A percentile compares a stretch with the other conserved stretches of the same genome.
Conservation (phyloP, 2,888 invertebrate species). For the Agrotis clavis region DNA sequence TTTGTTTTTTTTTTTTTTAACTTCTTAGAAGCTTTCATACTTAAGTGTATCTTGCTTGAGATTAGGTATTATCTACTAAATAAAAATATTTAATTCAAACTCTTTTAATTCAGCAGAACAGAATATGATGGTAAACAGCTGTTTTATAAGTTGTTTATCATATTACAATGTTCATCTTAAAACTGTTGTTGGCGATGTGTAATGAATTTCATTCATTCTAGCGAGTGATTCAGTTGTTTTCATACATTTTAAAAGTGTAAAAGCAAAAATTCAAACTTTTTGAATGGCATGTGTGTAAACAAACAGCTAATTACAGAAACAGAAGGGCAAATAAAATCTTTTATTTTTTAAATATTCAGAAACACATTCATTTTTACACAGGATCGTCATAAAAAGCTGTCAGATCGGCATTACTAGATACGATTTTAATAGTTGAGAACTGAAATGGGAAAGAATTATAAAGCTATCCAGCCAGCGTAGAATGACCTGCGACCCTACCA, state of each 20-base stretch:
- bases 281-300: slow-evolving; percentile 41
- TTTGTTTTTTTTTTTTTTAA: too few relatives aligned
- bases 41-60: too few relatives aligned
- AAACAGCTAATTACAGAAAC: slow-evolving; percentile 18
- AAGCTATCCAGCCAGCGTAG: too few relatives aligned
- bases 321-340: slow-evolving; percentile 13
- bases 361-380: background rate
- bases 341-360: slow-evolving; percentile 12
- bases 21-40: too few relatives aligned
- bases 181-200: background rate
- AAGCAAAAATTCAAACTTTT: slow-evolving; percentile 17
- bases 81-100: too few relatives aligned
- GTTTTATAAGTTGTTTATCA: background rate
- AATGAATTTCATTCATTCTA: slow-evolving; percentile 8
- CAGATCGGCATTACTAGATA: too few relatives aligned
- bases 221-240: slow-evolving; percentile 21
- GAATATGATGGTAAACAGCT: slow-evolving; percentile 10
- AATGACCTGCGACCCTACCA: too few relatives aligned
- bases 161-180: background rate
- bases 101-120: too few relatives aligned
- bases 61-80: too few relatives aligned
- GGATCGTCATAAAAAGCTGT: background rate
- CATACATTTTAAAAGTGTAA: slow-evolving; percentile 19
- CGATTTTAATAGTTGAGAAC: too few relatives aligned
- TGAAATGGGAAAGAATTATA: too few relatives aligned